These are phyloP conservation scores for Antechinus stuartii DNA, from an alignment of 2,113 vertebrate genomes.

Conservation along the genomic window DNA sequence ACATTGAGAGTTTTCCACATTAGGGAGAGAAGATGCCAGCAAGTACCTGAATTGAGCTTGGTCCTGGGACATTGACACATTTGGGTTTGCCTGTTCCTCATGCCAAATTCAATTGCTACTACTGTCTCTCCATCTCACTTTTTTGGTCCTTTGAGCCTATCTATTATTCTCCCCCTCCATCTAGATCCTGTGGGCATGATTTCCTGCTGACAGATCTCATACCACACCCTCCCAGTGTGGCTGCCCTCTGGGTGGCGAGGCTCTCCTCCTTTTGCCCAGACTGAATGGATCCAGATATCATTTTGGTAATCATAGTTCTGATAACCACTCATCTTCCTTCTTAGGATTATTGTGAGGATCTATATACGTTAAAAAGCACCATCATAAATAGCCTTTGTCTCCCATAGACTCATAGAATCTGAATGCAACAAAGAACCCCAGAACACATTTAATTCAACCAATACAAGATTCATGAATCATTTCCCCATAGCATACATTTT, in stretches of 20 bases:
- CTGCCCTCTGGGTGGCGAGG: not conserved
- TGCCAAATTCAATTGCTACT: not conserved
- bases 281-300: not conserved
- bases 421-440: not conserved
- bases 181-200: not conserved
- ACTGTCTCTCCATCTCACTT: not conserved
- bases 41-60: not conserved
- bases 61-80: not conserved
- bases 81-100: not conserved
- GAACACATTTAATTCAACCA: not conserved
- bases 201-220: not conserved
- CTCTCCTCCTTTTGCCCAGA: not conserved
- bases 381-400: not conserved
- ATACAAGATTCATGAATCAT: not conserved
- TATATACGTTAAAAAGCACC: not conserved
- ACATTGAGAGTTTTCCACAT: not conserved
- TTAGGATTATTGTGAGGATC: not conserved
- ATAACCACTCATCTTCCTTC: not conserved
- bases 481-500: not conserved
- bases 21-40: not conserved
- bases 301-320: not conserved
- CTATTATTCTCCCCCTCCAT: not conserved
- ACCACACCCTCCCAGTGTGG: not conserved
- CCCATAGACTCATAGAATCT: not conserved
- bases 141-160: not conserved